These are phyloP conservation scores for Lethocerus indicus DNA, from an alignment of 1,140 invertebrate genomes.

Conservation along the genomic window DNA sequence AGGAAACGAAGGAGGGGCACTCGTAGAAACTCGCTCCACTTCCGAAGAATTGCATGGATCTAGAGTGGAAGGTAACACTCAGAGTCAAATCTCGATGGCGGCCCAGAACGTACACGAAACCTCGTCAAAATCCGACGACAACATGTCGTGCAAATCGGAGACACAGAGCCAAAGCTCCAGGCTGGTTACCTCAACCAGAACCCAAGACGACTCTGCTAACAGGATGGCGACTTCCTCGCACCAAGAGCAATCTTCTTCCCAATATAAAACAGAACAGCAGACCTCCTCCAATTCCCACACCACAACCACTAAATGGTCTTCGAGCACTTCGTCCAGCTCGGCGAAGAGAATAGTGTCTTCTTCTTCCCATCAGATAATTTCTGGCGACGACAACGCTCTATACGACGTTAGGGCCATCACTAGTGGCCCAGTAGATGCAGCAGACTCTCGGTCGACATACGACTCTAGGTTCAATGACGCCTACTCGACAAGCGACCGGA, in stretches of 20 bases:
- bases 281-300: background rate
- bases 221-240: slow-evolving; percentile 3
- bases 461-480: too few species aligned
- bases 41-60: slow-evolving; percentile 8
- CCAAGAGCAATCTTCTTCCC: background rate
- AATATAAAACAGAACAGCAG: slow-evolving; percentile 1
- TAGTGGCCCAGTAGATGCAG: too few species aligned
- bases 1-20: slow-evolving; percentile 7
- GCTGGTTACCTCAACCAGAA: slow-evolving; percentile 11
- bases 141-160: slow-evolving; percentile 3
- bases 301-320: background rate
- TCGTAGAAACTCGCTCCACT: slow-evolving; percentile 2
- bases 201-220: slow-evolving; percentile 8
- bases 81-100: slow-evolving; percentile 7
- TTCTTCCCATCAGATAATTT: slow-evolving; percentile 1
- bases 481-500: too few species aligned
- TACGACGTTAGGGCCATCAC: slow-evolving; percentile 1
- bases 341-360: slow-evolving; percentile 8
- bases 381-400: background rate
- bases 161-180: background rate
- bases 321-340: slow-evolving; percentile 7
- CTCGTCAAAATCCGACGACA: slow-evolving; percentile 7
- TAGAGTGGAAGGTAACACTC: slow-evolving; percentile 11
- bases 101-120: slow-evolving; percentile 7
- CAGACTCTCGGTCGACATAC: too few species aligned